Conservation (phyloP, 2,888 invertebrate species). For the Scaptomyza parva region DNA sequence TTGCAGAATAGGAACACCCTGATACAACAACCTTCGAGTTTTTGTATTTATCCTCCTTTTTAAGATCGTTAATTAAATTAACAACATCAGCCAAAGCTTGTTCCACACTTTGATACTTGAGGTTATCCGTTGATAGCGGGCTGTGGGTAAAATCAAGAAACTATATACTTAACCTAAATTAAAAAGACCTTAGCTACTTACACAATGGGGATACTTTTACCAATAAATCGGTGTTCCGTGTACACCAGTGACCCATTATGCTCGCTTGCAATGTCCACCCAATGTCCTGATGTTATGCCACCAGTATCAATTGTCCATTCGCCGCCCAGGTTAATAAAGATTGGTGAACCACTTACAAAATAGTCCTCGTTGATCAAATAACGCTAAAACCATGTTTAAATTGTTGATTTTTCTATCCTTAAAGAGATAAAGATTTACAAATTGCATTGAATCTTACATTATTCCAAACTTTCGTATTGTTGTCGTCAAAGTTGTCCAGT, state of each 20-base stretch:
- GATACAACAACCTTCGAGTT: conserved; percentile 85
- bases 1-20: conserved; percentile 88
- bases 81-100: conserved; percentile 88
- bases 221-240: conserved; percentile 93
- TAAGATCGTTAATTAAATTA: conserved; percentile 86
- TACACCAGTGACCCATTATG: conserved; percentile 88
- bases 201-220: conserved; percentile 89
- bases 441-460: conserved; percentile 80
- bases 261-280: conserved; percentile 86
- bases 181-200: conserved; percentile 82
- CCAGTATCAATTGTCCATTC: conserved; percentile 88
- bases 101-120: conserved; percentile 87
- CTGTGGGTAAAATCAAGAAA: background rate
- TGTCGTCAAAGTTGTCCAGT: conserved; percentile 86
- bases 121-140: conserved; percentile 83
- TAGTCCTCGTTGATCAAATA: conserved; percentile 85
- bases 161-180: background rate
- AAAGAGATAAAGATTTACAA: too few species aligned
- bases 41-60: conserved; percentile 60
- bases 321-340: conserved; percentile 88
- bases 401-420: too few species aligned
- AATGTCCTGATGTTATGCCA: conserved; percentile 87
- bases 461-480: conserved; percentile 85
- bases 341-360: conserved; percentile 85
- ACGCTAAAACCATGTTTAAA: conserved; percentile 63